These are phyloP conservation scores for Dermatemys mawii DNA, from an alignment of 2,113 vertebrate genomes.

Conservation along the genomic window DNA sequence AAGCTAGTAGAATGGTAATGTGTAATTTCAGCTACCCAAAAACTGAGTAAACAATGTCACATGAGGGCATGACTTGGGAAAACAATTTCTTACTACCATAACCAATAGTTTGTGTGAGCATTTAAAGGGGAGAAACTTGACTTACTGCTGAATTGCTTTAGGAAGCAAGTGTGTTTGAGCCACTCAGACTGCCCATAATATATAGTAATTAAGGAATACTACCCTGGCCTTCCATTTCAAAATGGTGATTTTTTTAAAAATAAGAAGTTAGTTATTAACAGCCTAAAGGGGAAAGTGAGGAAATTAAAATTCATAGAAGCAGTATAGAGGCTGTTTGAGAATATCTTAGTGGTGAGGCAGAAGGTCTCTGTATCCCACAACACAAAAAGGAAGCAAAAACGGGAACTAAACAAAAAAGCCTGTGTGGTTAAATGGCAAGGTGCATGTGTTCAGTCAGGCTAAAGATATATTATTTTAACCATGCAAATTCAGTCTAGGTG, in stretches of 20 bases:
- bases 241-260: slow-evolving; percentile 21
- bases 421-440: slow-evolving; percentile 8
- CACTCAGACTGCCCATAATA: slow-evolving; percentile 57
- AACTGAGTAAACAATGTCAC: neutral
- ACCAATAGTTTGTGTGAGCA: slow-evolving; percentile 1
- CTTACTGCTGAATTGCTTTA: slow-evolving; percentile 60
- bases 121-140: slow-evolving; percentile 61
- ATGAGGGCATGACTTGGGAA: slow-evolving; percentile 42
- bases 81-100: slow-evolving; percentile 28
- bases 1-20: neutral
- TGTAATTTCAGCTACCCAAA: neutral
- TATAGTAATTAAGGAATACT: slow-evolving; percentile 53
- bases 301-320: slow-evolving; percentile 55
- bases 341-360: neutral
- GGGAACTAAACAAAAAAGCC: neutral
- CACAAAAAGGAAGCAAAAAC: neutral
- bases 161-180: slow-evolving; percentile 63
- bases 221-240: slow-evolving; percentile 43
- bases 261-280: slow-evolving; percentile 68
- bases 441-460: neutral
- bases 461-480: slow-evolving; percentile 15
- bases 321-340: slow-evolving; percentile 30
- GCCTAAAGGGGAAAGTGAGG: slow-evolving; percentile 46
- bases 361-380: neutral
- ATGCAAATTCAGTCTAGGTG: neutral